These are phyloP conservation scores for Prunella fulvescens DNA, from an alignment of 2,113 vertebrate species.

Conservation along the genomic window DNA sequence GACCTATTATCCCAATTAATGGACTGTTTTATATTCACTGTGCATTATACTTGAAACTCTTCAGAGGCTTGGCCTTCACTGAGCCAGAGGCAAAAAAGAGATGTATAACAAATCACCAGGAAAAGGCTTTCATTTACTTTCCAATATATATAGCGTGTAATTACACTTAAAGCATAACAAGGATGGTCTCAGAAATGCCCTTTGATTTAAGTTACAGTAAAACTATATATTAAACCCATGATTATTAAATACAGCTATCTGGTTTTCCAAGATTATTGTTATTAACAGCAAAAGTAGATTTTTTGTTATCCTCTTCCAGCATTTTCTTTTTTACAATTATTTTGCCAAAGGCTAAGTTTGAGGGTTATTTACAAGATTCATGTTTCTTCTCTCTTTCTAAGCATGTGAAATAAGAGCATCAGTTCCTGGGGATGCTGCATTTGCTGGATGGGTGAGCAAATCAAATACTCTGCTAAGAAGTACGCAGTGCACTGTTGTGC, in stretches of 20 bases:
- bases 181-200: constrained; percentile 56
- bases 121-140: constrained; percentile 76
- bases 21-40: constrained; percentile 85
- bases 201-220: constrained; percentile 68
- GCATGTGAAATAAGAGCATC: not conserved
- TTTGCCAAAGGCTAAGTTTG: constrained; percentile 42
- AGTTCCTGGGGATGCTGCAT: not conserved
- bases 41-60: constrained; percentile 76
- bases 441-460: constrained; percentile 46
- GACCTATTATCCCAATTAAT: constrained; percentile 89
- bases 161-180: constrained; percentile 72
- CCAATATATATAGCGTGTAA: constrained; percentile 70
- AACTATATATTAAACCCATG: constrained; percentile 43
- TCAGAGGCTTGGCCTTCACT: constrained; percentile 71
- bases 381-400: constrained; percentile 1
- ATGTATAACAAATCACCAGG: constrained; percentile 74
- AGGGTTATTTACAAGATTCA: constrained; percentile 40
- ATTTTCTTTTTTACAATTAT: not conserved
- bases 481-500: not conserved
- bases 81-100: constrained; percentile 72
- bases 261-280: constrained; percentile 18
- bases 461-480: constrained; percentile 20
- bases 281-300: not conserved
- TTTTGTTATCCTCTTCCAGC: not conserved
- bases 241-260: constrained; percentile 50